These are phyloP conservation scores for Cryptoprocta ferox DNA, from an alignment of 2,797 vertebrate species.

Conservation along the genomic window DNA sequence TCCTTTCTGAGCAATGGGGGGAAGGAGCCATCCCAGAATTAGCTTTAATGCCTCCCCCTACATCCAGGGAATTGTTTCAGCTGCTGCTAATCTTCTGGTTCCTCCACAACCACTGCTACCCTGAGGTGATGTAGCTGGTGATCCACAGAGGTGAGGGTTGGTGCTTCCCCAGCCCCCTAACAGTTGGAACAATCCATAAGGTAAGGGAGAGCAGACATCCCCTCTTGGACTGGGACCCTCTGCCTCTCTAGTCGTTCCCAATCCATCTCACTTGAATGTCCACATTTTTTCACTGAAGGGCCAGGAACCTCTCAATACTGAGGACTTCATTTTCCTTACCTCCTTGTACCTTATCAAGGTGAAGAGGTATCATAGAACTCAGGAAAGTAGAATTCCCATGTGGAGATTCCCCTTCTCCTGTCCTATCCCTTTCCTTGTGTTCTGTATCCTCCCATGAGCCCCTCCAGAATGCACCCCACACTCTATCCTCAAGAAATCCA, in stretches of 20 bases:
- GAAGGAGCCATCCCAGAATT: not conserved
- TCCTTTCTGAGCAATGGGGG: not conserved
- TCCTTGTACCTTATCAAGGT: not conserved
- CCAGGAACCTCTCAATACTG: not conserved
- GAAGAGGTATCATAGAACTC: not conserved
- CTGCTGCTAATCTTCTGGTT: no score
- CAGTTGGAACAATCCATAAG: not conserved
- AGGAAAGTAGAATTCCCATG: accelerated
- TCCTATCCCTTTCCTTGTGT: no score
- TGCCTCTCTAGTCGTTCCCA: not conserved
- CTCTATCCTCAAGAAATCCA: not conserved
- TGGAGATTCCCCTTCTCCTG: not conserved
- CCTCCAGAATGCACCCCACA: not conserved
- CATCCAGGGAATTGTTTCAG: not conserved
- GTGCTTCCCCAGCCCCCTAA: accelerated
- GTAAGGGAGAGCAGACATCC: not conserved
- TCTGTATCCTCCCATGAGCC: not conserved
- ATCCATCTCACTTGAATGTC: not conserved
- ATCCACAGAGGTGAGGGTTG: accelerated
- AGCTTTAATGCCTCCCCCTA: not conserved
- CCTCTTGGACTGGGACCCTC: not conserved
- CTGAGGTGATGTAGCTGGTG: not conserved
- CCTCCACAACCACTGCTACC: no score
- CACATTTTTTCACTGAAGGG: accelerated
- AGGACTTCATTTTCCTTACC: not conserved